Percentiles rank a stretch among this genome's conserved stretches.
phyloP scores from a whole-genome alignment of 2,888 invertebrate species.

The Harpalus rubripes region DNA sequence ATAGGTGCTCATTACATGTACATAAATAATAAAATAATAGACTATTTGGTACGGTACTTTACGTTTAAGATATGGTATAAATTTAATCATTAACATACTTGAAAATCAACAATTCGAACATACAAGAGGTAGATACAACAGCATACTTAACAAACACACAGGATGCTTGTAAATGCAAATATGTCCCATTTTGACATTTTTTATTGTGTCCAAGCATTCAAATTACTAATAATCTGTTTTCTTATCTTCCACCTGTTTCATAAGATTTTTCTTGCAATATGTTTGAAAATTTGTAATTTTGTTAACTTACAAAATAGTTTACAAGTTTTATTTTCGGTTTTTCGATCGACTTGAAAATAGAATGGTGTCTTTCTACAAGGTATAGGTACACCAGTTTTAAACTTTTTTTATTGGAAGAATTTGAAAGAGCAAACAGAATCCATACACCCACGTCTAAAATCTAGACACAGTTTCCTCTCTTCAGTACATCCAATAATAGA shows the following conservation, averaged over 20 bases:
- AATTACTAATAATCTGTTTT: background rate
- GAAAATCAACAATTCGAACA: background rate
- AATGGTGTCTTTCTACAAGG: too few relatives aligned
- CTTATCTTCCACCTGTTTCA: background rate
- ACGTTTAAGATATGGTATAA: constrained; percentile 19
- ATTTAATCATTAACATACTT: constrained; percentile 25
- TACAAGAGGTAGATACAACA: background rate
- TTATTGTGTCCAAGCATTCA: background rate
- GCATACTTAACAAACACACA: background rate
- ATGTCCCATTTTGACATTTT: background rate
- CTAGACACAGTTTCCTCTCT: too few relatives aligned
- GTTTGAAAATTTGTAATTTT: too few relatives aligned
- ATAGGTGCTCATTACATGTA: constrained; percentile 33
- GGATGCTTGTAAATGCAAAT: background rate
- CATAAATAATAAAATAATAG: constrained; percentile 45
- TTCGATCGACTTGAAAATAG: too few relatives aligned
- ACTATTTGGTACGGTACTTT: constrained; percentile 39
- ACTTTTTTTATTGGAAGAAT: too few relatives aligned
- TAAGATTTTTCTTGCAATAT: too few relatives aligned
- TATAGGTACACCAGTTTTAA: too few relatives aligned
- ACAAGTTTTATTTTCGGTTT: too few relatives aligned
- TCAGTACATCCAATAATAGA: too few relatives aligned
- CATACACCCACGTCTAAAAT: too few relatives aligned
- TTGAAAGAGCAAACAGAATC: too few relatives aligned
- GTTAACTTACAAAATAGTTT: too few relatives aligned